Percentiles rank a stretch among this genome's conserved stretches.
Conservation (phyloP, 2,797 vertebrate species). For the Urocyon cinereoargenteus region DNA sequence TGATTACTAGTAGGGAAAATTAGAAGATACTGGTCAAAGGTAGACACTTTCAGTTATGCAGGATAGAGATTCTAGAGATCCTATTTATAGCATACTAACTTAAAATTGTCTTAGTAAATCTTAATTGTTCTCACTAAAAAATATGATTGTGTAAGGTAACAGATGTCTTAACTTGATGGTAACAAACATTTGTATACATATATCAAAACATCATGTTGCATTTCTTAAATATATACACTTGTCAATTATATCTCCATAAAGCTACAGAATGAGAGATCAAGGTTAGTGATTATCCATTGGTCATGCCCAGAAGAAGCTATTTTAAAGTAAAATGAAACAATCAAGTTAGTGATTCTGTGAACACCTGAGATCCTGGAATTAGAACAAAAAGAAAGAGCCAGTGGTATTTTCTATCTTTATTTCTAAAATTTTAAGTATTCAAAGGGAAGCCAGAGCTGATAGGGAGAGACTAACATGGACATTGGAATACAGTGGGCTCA, state of each 20-base stretch:
- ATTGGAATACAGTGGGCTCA: neutral
- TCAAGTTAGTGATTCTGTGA: neutral
- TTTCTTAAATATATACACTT: neutral
- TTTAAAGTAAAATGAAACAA: neutral
- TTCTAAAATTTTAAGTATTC: neutral
- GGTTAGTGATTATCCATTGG: fast-evolving
- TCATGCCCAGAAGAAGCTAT: neutral
- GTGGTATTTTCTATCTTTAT: neutral
- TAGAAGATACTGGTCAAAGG: neutral
- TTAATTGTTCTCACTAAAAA: neutral
- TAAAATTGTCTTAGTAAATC: neutral
- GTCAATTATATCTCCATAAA: neutral
- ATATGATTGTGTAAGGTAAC: neutral
- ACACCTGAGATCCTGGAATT: neutral
- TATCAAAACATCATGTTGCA: neutral
- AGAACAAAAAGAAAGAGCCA: neutral
- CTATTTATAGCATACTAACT: neutral
- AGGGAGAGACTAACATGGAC: neutral
- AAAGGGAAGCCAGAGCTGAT: neutral
- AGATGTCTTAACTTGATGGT: neutral
- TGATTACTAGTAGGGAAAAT: neutral
- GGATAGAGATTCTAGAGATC: neutral
- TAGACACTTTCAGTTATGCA: neutral
- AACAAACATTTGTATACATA: neutral
- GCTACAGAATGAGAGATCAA: neutral